phyloP scores from a whole-genome alignment of 2,113 vertebrate species.

The Vulpes lagopus region DNA sequence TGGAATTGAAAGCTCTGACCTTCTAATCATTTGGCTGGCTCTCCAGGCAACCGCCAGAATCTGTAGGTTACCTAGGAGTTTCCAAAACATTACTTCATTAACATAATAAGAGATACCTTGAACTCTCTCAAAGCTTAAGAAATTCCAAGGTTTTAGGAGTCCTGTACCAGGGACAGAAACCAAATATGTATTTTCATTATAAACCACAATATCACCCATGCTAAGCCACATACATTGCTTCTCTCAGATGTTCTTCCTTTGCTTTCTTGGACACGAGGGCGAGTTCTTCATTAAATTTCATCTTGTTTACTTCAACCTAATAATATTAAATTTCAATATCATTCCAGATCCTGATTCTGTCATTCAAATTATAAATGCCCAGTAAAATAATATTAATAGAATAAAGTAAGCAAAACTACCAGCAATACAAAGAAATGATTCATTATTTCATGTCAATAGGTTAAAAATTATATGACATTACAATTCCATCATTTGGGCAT shows the following conservation, averaged over 20 bases:
- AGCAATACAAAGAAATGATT: slow-evolving; percentile 45
- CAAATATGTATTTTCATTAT: not conserved
- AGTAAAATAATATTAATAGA: not conserved
- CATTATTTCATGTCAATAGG: not conserved
- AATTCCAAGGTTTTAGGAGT: not conserved
- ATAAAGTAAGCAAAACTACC: not conserved
- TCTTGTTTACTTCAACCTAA: slow-evolving; percentile 15
- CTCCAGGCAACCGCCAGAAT: not conserved
- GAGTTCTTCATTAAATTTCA: slow-evolving; percentile 48
- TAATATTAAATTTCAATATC: not conserved
- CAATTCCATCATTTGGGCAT: not conserved
- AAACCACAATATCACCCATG: not conserved
- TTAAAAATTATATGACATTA: slow-evolving; percentile 39
- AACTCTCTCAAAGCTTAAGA: not conserved
- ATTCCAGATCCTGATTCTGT: not conserved
- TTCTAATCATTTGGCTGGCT: not conserved
- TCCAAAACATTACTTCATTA: not conserved
- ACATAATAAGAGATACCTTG: not conserved
- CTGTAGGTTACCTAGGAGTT: not conserved
- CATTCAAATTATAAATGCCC: not conserved
- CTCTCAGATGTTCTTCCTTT: not conserved
- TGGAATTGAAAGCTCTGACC: not conserved
- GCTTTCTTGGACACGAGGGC: not conserved
- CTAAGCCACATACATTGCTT: not conserved
- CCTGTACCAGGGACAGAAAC: not conserved